Evolutionary conservation across 2,797 vertebrate genomes (phyloP).

Genomic region (Nyctalus aviator): DNA sequence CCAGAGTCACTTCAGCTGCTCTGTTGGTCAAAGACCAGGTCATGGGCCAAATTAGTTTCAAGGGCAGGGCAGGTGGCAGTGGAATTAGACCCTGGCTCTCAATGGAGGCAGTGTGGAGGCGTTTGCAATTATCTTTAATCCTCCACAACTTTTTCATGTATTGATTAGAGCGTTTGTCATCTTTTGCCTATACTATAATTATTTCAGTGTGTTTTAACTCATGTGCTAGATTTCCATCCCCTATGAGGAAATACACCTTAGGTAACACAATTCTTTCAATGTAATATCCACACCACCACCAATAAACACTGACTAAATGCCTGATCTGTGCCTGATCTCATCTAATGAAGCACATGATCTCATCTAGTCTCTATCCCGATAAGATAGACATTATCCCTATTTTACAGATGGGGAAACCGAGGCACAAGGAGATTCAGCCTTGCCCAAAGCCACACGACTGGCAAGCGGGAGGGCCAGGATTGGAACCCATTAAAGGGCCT

Average conservation of each 20-base stretch:
- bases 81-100: background rate
- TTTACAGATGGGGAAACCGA: conserved; percentile 34
- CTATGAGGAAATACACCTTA: background rate
- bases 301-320: background rate
- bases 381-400: background rate
- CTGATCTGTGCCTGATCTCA: background rate
- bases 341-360: background rate
- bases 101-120: background rate
- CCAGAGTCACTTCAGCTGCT: background rate
- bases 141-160: background rate
- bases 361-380: background rate
- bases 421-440: background rate
- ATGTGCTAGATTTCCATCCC: background rate
- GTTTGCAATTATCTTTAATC: background rate
- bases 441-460: background rate
- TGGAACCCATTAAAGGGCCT: background rate
- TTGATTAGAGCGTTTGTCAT: background rate
- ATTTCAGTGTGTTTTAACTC: background rate
- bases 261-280: background rate
- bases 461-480: background rate
- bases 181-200: background rate
- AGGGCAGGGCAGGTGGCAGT: background rate
- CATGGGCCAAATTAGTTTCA: background rate
- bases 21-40: background rate
- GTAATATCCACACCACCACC: background rate